Evolutionary conservation across 2,888 invertebrate species (phyloP), one percentile per base, ranked within the genome.

Genomic region (Ectemnius lituratus): DNA sequence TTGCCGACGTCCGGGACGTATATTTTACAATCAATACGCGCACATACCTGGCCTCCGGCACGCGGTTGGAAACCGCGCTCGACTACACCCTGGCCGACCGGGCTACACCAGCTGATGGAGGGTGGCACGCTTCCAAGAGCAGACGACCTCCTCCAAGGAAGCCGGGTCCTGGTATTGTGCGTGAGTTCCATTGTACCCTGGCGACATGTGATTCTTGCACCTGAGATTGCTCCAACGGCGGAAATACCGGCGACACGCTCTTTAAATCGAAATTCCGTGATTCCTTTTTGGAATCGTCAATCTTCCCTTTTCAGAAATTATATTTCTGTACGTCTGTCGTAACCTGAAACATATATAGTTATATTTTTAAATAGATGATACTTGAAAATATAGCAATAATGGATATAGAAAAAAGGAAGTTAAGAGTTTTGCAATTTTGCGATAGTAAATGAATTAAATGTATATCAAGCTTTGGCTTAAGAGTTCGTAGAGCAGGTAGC

Each of bases 81-180:
- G 8, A 14, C n/a, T 14, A 11, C 16, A 52, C 52, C 16, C 1
- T 6, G 37, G 11, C 47, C 49, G 69, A 49, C 52, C n/a, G 27
- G 66, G 78, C 67, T 78, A 71, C 72, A 75, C 79, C 85, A 84
- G 83, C 85, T 86, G 85, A 79, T 67, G 72, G 73, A 67, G 71
- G 76, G 80, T 78, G 86, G 86, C 87, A 87, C 86, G 84, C 86
- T 87, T 84, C 82, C 79, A 69, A 73, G 73, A 78, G 76, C 83
- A 74, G 73, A 37, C 37, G 37, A 37, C 37, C 37, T 37, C 37
- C 37, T 37, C 70, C 73, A 73, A 57, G 62, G 16, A 52, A 16
- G 14, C 45, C 72, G 46, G 61, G 59, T 73, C 67, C 73, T 73
- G 80, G 74, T 77, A 72, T 82, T 82, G 79, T 77, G 73, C 58